A percentile compares a stretch with the other conserved stretches of the same genome.
Evolutionary conservation across 2,797 vertebrate genomes (phyloP).

Genomic region (Rachycentron canadum): DNA sequence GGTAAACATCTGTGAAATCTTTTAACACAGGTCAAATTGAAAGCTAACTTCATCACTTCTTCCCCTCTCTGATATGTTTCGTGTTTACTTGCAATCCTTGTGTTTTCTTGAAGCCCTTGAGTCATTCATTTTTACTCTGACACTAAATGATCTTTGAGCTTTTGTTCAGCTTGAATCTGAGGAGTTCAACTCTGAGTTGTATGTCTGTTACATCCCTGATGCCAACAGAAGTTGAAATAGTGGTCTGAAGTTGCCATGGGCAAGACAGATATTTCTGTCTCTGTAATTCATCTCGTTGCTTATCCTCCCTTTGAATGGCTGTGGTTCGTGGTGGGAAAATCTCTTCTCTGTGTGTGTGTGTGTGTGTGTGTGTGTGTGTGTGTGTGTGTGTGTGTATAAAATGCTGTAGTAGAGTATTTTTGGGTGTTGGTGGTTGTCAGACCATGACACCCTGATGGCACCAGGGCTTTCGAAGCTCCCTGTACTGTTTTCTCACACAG

Average conservation of each 20-base stretch:
- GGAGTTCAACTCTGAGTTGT: conserved; percentile 11
- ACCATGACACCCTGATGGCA: conserved; percentile 63
- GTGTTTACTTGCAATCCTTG: background rate
- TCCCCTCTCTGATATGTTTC: background rate
- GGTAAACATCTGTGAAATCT: background rate
- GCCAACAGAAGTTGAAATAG: conserved; percentile 62
- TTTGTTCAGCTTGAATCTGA: conserved; percentile 6
- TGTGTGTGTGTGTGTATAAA: conserved; percentile 39
- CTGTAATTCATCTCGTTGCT: conserved; percentile 77
- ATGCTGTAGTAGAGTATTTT: conserved; percentile 71
- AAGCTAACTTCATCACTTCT: background rate
- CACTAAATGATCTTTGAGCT: background rate
- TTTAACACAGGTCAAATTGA: background rate
- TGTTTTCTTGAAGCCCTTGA: background rate
- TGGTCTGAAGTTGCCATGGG: conserved; percentile 67
- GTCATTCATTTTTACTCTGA: background rate
- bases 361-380: conserved; percentile 32
- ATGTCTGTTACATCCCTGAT: conserved; percentile 33
- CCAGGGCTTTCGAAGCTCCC: conserved; percentile 35
- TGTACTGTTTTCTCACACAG: conserved; percentile 57
- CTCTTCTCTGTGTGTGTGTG: conserved; percentile 50
- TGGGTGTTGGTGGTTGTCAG: conserved; percentile 71
- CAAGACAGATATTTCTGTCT: conserved; percentile 78
- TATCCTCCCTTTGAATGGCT: conserved; percentile 79
- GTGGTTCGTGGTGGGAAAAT: conserved; percentile 82